Evolutionary conservation across 1,140 invertebrate species (phyloP).

Genomic region (Wiebesia pumilae): DNA sequence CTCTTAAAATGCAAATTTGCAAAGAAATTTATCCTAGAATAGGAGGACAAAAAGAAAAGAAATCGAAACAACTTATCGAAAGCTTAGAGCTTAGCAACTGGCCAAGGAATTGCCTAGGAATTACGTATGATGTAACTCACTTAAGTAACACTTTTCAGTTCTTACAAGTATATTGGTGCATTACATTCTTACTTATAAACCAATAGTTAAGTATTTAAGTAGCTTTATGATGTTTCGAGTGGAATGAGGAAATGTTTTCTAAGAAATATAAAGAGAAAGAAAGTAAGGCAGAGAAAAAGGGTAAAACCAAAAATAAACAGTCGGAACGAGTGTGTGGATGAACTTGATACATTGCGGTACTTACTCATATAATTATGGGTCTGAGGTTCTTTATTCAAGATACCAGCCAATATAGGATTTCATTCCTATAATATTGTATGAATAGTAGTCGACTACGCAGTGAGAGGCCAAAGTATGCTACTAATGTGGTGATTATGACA

Average conservation of each 20-base stretch:
- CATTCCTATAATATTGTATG: not conserved
- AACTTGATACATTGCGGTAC: not conserved
- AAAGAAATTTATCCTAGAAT: not conserved
- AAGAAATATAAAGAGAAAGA: not conserved
- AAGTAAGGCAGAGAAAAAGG: not conserved
- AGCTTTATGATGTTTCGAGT: slow-evolving; percentile 22
- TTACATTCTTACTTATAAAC: not conserved
- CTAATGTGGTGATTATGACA: no score
- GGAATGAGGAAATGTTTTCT: not conserved
- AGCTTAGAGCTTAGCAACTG: slow-evolving; percentile 18
- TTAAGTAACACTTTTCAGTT: not conserved
- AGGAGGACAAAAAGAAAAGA: not conserved
- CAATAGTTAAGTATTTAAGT: not conserved
- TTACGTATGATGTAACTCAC: not conserved
- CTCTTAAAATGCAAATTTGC: not conserved
- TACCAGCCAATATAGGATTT: not conserved
- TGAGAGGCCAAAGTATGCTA: no score
- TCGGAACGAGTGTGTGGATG: not conserved
- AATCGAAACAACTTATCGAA: not conserved
- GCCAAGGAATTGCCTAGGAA: slow-evolving; percentile 18
- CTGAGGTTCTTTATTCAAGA: not conserved
- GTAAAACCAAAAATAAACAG: not conserved
- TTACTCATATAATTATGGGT: not conserved
- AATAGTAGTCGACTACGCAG: not conserved
- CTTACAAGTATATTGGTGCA: not conserved